These are phyloP conservation scores for Lepidocolaptes lacrymiger DNA, from an alignment of 2,797 vertebrate species.

Conservation along the genomic window DNA sequence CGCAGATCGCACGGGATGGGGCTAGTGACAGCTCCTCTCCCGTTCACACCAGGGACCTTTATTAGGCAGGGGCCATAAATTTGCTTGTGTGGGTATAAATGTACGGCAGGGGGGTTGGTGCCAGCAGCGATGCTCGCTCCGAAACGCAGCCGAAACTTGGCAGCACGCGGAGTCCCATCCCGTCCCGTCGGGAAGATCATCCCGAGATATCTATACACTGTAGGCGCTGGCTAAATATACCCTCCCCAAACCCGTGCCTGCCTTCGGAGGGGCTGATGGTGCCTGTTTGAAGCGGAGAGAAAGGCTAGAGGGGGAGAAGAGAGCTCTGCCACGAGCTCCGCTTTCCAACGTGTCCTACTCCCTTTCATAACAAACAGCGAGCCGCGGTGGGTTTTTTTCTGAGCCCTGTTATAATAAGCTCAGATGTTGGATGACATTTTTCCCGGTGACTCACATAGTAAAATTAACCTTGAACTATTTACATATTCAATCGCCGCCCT, in stretches of 20 bases:
- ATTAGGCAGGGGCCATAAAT: constrained; percentile 29
- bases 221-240: constrained; percentile 59
- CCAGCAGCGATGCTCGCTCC: not conserved
- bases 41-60: not conserved
- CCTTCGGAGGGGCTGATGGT: not conserved
- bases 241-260: constrained; percentile 71
- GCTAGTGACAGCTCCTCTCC: not conserved
- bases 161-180: constrained; percentile 58
- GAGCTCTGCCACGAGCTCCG: not conserved
- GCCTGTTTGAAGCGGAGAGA: not conserved
- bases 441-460: constrained; percentile 35
- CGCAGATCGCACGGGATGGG: not conserved
- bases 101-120: not conserved
- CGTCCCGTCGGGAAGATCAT: not conserved
- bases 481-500: constrained; percentile 45
- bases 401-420: constrained; percentile 23
- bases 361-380: constrained; percentile 39
- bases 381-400: not conserved
- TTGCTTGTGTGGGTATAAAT: not conserved
- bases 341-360: constrained; percentile 10
- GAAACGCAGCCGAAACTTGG: not conserved
- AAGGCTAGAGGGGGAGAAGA: not conserved
- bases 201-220: not conserved
- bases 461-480: constrained; percentile 71
- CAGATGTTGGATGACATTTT: constrained; percentile 61